Conservation (phyloP, 2,113 vertebrate genomes). For the Gasterosteus nipponicus region DNA sequence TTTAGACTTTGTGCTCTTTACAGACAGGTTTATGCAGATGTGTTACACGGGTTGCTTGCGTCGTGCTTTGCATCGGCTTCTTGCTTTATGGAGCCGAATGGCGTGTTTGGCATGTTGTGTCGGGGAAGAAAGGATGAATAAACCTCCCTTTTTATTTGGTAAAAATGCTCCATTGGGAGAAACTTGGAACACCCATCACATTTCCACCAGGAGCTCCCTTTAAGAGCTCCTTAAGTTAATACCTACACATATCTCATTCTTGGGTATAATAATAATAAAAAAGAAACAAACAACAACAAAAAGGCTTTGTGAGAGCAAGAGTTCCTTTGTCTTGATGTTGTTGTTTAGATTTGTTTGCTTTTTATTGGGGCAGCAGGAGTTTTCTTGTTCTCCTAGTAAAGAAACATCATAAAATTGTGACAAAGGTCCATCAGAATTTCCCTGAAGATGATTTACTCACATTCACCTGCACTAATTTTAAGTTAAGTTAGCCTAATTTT, state of each 20-base stretch:
- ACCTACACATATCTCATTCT: not conserved
- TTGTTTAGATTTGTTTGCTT: not conserved
- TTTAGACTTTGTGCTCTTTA: not conserved
- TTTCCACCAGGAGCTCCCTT: not conserved
- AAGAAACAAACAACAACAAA: not conserved
- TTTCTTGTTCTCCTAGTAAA: not conserved
- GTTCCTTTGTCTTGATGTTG: constrained; percentile 10
- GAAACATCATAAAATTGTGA: not conserved
- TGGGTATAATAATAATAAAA: not conserved
- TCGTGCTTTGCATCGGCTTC: not conserved
- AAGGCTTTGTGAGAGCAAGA: constrained; percentile 10
- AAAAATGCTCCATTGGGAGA: constrained; percentile 33
- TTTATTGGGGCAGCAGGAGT: not conserved
- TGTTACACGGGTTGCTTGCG: not conserved
- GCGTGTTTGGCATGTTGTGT: not conserved
- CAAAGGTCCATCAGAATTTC: not conserved
- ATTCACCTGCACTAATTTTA: not conserved
- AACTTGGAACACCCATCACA: constrained; percentile 35
- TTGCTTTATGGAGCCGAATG: not conserved
- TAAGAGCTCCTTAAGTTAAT: not conserved
- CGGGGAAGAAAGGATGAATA: not conserved
- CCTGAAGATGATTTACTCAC: not conserved
- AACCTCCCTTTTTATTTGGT: constrained; percentile 18
- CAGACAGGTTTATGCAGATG: not conserved
- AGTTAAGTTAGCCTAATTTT: not conserved